Base-by-base conservation (phyloP, 2,797 vertebrate genomes). In the Pampus argenteus region DNA sequence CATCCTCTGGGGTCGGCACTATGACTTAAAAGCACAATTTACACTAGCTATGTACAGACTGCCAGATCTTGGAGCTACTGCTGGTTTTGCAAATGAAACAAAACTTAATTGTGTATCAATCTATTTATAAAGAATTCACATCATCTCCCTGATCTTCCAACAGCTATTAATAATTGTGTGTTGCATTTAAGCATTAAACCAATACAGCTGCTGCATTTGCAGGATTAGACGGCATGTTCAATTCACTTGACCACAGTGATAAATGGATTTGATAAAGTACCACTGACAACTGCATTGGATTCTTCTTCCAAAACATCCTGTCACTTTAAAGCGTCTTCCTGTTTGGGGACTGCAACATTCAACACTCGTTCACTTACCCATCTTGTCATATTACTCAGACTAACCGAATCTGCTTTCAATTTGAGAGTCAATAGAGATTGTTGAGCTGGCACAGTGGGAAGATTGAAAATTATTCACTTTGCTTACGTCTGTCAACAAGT, bases 371-470 rank as follows among this genome's bases (percentile, higher is more conserved):
- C 47, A 78, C 60, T 85, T 81, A 82, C 85, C 72, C 75, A 54
- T 86, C 78, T 83, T 88, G 77, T 89, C 82, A 70, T 68, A 87
- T 81, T 85, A 84, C 79, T 68, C 51, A 66, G 47, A 74, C 78
- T 80, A 86, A 88, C 83, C 17, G 22, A 85, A 85, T 85, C 79
- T 86, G 64, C 74, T 63, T 40, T 64, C 63, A 84, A 81, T 85
- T 77, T 81, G 82, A 74, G 76, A 83, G 85, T 81, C 81, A 78
- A 82, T 61, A 73, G 71, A 79, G 75, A 84, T 81, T 74, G 76
- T 82, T 86, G 61, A 80, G 81, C 67, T 78, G 77, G 71, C 75
- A 59, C 63, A 22, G 72, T 52, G 68, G 54, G 55, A 61, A 79
- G 67, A 83, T 61, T 64, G 78, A 74, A 57, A 73, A 87, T 86